Evolutionary conservation across 1,140 invertebrate species (phyloP).

Genomic region (Drosophila sp.): DNA sequence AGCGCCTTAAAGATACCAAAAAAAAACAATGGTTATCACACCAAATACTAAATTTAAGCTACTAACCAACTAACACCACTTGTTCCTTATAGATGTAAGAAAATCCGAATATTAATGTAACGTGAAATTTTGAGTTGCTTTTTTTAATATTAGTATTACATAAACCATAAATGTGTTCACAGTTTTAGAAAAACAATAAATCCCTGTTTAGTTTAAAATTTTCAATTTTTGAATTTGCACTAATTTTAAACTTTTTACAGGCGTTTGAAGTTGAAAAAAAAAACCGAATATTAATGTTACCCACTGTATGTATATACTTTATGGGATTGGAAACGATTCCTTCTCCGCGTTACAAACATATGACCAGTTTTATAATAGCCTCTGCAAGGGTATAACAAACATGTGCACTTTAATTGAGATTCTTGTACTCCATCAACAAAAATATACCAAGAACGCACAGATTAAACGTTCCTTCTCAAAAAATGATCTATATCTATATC

Average conservation of each 20-base stretch:
- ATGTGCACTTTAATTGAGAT: too few species aligned
- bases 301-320: too few species aligned
- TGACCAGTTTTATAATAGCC: too few species aligned
- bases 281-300: too few species aligned
- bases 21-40: constrained; percentile 12
- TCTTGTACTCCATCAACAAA: too few species aligned
- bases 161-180: constrained; percentile 3
- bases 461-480: too few species aligned
- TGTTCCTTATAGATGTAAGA: neutral
- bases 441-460: too few species aligned
- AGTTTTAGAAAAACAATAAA: constrained; percentile 15
- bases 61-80: neutral
- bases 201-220: constrained; percentile 12
- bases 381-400: too few species aligned
- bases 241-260: constrained; percentile 9
- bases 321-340: too few species aligned
- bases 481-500: too few species aligned
- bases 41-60: constrained; percentile 5
- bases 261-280: constrained; percentile 25
- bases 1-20: constrained; percentile 5
- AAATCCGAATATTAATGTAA: constrained; percentile 26
- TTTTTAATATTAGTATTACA: constrained; percentile 9
- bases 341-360: too few species aligned
- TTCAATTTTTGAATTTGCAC: constrained; percentile 3
- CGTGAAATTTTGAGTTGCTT: neutral